phyloP scores from a whole-genome alignment of 2,797 vertebrate species.

The Macropus fuliginosus region DNA sequence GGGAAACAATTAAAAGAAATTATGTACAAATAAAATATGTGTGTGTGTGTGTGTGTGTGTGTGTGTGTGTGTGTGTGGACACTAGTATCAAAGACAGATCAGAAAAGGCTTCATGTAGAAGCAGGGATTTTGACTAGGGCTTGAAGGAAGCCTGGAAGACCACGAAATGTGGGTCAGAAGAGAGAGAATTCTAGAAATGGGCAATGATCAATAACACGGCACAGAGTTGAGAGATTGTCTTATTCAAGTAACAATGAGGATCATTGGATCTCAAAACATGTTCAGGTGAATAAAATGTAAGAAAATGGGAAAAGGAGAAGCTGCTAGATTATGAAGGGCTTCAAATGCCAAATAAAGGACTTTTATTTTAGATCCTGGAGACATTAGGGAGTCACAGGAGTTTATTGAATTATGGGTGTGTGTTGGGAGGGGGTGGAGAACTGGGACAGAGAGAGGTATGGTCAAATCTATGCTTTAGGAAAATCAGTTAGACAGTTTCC shows the following conservation, averaged over 20 bases:
- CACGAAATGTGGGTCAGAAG: background rate
- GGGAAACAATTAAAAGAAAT: background rate
- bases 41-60: background rate
- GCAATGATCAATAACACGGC: background rate
- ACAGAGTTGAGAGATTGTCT: background rate
- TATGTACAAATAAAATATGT: background rate
- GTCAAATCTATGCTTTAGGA: background rate
- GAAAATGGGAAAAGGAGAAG: background rate
- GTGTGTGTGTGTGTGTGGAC: too few relatives aligned
- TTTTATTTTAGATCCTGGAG: background rate
- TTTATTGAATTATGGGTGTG: background rate
- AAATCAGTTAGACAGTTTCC: background rate
- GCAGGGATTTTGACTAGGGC: background rate
- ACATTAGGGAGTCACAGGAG: background rate
- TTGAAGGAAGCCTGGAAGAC: background rate
- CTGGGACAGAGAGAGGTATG: background rate
- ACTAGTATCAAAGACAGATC: background rate
- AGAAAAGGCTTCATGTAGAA: background rate
- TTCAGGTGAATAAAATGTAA: background rate
- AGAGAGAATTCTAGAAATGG: background rate
- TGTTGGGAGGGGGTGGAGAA: background rate
- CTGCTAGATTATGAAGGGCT: background rate
- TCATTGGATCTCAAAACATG: background rate
- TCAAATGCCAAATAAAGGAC: background rate
- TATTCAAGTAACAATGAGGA: background rate